Conservation (phyloP, 2,113 vertebrate genomes). For the Murina feae region DNA sequence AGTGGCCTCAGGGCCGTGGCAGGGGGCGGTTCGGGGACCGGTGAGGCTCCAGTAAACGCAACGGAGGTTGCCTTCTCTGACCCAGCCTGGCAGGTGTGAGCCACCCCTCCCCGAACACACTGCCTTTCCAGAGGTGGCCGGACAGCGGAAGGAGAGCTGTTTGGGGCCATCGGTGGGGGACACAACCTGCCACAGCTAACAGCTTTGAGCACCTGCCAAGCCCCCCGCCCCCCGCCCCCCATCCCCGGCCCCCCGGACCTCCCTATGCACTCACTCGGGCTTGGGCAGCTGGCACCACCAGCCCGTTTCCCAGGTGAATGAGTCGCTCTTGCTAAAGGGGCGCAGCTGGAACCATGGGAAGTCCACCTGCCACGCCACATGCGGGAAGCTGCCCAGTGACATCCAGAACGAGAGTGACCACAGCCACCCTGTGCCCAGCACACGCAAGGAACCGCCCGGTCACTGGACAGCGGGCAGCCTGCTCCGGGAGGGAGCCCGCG, state of each 20-base stretch:
- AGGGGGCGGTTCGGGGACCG: neutral
- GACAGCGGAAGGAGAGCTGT: rapidly evolving
- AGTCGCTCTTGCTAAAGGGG: rapidly evolving
- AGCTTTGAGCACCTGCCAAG: neutral
- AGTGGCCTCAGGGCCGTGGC: neutral
- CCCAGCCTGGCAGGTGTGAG: neutral
- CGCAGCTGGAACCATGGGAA: neutral
- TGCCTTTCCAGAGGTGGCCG: neutral
- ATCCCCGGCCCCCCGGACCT: too few relatives aligned
- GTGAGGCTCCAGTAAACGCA: neutral
- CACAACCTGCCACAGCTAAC: rapidly evolving
- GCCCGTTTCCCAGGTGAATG: neutral
- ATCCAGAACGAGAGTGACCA: neutral
- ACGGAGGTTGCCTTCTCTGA: neutral
- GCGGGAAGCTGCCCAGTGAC: neutral
- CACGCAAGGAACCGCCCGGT: rapidly evolving
- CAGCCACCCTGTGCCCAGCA: rapidly evolving
- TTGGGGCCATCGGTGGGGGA: rapidly evolving
- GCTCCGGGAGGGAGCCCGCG: rapidly evolving
- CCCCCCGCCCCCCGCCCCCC: too few relatives aligned
- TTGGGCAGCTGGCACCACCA: rapidly evolving
- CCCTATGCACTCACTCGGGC: rapidly evolving
- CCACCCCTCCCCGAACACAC: neutral
- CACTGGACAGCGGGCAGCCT: neutral
- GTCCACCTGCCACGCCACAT: neutral